phyloP scores from a whole-genome alignment of 2,888 invertebrate species.

The Leucozona laternaria region DNA sequence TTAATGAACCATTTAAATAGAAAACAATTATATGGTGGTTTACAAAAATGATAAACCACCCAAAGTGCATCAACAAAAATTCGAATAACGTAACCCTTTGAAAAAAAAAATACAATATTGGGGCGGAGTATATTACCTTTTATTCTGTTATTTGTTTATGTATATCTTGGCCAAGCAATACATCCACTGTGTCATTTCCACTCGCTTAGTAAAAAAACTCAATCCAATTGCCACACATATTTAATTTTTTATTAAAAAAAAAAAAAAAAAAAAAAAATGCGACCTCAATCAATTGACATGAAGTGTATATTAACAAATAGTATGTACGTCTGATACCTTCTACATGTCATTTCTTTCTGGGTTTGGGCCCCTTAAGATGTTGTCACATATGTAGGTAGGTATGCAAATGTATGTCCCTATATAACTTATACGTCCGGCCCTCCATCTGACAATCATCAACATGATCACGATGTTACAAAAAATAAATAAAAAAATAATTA shows the following conservation, averaged over 20 bases:
- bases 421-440: slow-evolving; percentile 5
- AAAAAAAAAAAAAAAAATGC: neutral
- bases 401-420: slow-evolving; percentile 30
- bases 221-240: too few species aligned
- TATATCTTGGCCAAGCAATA: too few species aligned
- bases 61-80: too few species aligned
- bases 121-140: too few species aligned
- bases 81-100: too few species aligned
- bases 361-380: neutral
- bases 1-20: too few species aligned
- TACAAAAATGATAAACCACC: too few species aligned
- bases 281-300: neutral
- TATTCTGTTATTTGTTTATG: too few species aligned
- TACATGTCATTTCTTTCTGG: slow-evolving; percentile 8
- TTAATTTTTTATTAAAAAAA: neutral
- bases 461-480: slow-evolving; percentile 58
- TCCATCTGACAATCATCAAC: slow-evolving; percentile 49
- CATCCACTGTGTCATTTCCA: too few species aligned
- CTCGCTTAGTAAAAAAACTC: too few species aligned
- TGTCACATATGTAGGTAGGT: slow-evolving; percentile 24
- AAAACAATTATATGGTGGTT: too few species aligned
- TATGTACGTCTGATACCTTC: neutral
- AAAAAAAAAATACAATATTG: too few species aligned
- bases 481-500: slow-evolving; percentile 21
- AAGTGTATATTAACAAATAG: neutral